These are phyloP conservation scores for Drosophila meridiana DNA, from an alignment of 2,888 invertebrate genomes.

Conservation along the genomic window DNA sequence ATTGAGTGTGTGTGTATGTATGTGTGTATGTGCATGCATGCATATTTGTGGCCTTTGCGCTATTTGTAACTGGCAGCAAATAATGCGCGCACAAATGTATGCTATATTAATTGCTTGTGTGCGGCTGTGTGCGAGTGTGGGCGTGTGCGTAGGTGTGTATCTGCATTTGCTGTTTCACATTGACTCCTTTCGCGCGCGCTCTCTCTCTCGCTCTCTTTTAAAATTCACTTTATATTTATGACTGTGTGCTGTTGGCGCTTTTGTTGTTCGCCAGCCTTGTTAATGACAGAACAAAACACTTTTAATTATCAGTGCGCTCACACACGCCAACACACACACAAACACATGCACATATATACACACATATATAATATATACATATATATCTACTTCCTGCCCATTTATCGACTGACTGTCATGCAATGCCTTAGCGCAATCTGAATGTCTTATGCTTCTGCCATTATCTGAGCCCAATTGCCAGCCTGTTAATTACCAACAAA, in stretches of 20 bases:
- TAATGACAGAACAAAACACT: slow-evolving; percentile 61
- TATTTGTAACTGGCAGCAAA: slow-evolving; percentile 11
- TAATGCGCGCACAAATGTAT: slow-evolving; percentile 60
- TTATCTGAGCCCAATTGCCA: slow-evolving; percentile 51
- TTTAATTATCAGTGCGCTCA: slow-evolving; percentile 61
- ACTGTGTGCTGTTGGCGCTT: slow-evolving; percentile 16
- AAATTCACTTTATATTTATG: slow-evolving; percentile 26
- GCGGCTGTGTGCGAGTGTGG: slow-evolving; percentile 7
- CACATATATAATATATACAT: slow-evolving; percentile 6
- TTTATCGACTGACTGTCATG: slow-evolving; percentile 47
- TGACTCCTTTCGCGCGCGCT: background rate
- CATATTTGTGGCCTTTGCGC: slow-evolving; percentile 7
- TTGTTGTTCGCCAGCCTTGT: slow-evolving; percentile 38
- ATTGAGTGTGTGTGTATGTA: background rate
- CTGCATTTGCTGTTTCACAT: background rate
- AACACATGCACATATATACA: slow-evolving; percentile 9
- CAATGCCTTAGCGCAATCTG: slow-evolving; percentile 48
- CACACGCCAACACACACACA: slow-evolving; percentile 12
- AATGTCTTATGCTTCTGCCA: slow-evolving; percentile 8
- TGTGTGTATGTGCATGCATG: background rate
- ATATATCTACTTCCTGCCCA: slow-evolving; percentile 5
- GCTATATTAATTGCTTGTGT: slow-evolving; percentile 54
- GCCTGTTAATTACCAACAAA: slow-evolving; percentile 73
- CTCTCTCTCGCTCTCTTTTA: background rate
- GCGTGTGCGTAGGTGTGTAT: slow-evolving; percentile 10